Evolutionary conservation across 1,140 invertebrate genomes (phyloP), one percentile per base, ranked within the genome.

Genomic region (Harlomillsia oculata): DNA sequence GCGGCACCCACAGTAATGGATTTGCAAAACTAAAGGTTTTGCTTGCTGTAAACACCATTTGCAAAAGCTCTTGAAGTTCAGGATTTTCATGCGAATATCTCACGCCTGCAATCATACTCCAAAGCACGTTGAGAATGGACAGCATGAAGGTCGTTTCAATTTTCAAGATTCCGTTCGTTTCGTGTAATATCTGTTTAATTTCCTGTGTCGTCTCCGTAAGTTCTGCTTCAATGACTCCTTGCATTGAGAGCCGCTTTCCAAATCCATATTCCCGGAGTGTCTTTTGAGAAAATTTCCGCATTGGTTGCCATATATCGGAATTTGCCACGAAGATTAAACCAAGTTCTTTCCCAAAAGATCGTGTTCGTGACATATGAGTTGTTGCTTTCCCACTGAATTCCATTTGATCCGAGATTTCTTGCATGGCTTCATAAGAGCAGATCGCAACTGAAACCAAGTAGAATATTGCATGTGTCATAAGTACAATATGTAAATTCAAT

Each of bases 51-150:
- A 51, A 58, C 43, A 41, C 52, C 25, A 20, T 18, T 16, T 51
- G 14, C n/a, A 58, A 16, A 28, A 58, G 26, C 32, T 32, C 23
- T 21, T 40, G 18, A 9, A 67, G 46, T 36, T 63, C 62, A 0
- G 66, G 63, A 52, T 75, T 69, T 23, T 67, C 53, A 50, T 72
- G 69, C 1, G 66, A 67, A 48, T 74, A 80, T 63, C 80, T 70
- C 64, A 76, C 79, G 1, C 88, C 85, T 51, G 88, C 85, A 71
- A 91, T 79, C 81, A 93, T 87, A 49, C 76, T 80, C 85, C 89
- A 92, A 0, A 93, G 70, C 0, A 85, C 85, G 63, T 93, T 94
- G 14, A 91, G 69, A 29, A 89, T 80, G 0, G 66, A 53, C 30
- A 65, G 44, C 32, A 43, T 60, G 53, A 67, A 69, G 25, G 32